A percentile compares a stretch with the other conserved stretches of the same genome.
phyloP scores from a whole-genome alignment of 2,888 invertebrate genomes.

The Andrena marginata region DNA sequence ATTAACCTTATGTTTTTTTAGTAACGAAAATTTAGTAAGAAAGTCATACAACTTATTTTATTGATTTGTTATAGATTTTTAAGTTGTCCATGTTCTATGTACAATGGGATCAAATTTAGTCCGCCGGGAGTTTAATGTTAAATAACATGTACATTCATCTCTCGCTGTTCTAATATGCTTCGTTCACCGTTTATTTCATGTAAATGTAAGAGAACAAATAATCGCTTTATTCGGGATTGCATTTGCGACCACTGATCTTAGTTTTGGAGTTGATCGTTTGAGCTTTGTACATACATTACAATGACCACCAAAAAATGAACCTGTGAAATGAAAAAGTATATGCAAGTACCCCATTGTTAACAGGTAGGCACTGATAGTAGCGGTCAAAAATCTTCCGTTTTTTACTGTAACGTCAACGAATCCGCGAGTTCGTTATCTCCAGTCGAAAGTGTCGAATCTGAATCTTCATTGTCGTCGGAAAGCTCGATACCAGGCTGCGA shows the following conservation, averaged over 20 bases:
- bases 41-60: too few species aligned
- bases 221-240: background rate
- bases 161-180: background rate
- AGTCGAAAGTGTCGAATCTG: conserved; percentile 77
- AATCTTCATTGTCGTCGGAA: conserved; percentile 84
- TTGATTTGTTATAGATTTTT: too few species aligned
- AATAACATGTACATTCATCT: background rate
- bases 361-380: conserved; percentile 70
- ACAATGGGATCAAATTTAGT: background rate
- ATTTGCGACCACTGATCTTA: background rate
- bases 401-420: conserved; percentile 78
- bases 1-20: too few species aligned
- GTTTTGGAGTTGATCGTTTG: background rate
- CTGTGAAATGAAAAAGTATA: conserved; percentile 57
- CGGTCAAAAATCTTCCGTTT: conserved; percentile 71
- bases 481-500: conserved; percentile 77
- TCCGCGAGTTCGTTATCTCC: conserved; percentile 77
- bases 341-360: conserved; percentile 78
- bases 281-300: background rate
- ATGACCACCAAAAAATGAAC: background rate
- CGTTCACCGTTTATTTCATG: background rate
- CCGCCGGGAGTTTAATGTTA: background rate
- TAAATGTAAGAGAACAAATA: background rate
- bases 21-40: too few species aligned
- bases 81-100: background rate